Conservation (phyloP, 2,797 vertebrate species). For the Graptemys geographica region DNA sequence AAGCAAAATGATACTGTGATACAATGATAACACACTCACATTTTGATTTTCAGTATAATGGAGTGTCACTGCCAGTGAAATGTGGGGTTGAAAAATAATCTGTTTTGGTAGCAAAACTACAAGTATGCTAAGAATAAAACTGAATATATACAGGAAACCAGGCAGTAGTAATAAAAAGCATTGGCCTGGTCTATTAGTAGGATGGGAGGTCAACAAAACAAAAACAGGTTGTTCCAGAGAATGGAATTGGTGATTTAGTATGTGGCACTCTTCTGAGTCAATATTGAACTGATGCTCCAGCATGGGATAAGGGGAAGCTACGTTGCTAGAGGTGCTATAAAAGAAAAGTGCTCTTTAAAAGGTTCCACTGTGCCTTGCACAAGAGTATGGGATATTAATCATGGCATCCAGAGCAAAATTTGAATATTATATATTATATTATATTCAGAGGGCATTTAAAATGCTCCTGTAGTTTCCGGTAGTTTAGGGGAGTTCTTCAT, state of each 20-base stretch:
- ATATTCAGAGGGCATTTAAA: conserved; percentile 13
- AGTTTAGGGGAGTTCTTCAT: not conserved
- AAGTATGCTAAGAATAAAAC: conserved; percentile 3
- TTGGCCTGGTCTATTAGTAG: conserved; percentile 2
- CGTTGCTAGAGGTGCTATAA: conserved; percentile 16
- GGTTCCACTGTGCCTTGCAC: not conserved
- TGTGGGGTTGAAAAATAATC: conserved; percentile 28
- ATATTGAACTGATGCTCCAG: conserved; percentile 38
- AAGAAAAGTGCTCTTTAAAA: conserved; percentile 44
- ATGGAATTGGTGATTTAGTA: conserved; percentile 30
- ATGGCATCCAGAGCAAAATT: conserved; percentile 26
- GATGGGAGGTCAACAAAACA: conserved; percentile 42
- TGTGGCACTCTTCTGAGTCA: conserved; percentile 26
- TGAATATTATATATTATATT: not conserved
- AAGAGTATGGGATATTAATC: conserved; percentile 15
- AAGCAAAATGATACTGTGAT: not conserved
- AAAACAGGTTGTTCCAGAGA: conserved; percentile 17
- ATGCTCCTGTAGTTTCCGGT: not conserved
- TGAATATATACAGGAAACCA: not conserved
- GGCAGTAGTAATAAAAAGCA: not conserved
- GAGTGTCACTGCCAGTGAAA: not conserved
- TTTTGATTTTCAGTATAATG: not conserved
- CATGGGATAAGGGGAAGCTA: conserved; percentile 15
- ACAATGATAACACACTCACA: not conserved
- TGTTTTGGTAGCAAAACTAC: conserved; percentile 7